Percentiles rank a stretch among this genome's conserved stretches.
phyloP scores from a whole-genome alignment of 2,888 invertebrate genomes.

The Tupiocoris notatus region DNA sequence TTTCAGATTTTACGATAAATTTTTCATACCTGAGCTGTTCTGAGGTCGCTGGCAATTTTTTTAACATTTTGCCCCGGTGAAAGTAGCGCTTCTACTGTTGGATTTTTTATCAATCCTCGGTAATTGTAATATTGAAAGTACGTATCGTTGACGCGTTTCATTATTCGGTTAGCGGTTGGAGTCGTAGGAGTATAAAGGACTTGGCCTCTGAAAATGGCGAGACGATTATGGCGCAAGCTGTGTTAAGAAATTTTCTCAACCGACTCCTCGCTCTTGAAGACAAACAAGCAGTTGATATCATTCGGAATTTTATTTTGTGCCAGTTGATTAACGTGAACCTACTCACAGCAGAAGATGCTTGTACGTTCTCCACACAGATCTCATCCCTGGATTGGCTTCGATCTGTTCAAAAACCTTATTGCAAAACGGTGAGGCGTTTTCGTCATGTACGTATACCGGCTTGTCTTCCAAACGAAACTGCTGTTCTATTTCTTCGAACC shows the following conservation, averaged over 20 bases:
- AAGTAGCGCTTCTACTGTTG: background rate
- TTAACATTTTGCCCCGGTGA: background rate
- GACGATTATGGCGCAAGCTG: too few relatives aligned
- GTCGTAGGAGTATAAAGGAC: constrained; percentile 73
- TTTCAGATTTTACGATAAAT: too few relatives aligned
- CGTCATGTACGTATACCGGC: constrained; percentile 50
- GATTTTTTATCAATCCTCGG: background rate
- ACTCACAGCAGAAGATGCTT: constrained; percentile 56
- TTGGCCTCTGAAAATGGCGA: constrained; percentile 70
- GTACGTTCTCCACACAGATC: constrained; percentile 56
- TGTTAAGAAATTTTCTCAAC: too few relatives aligned
- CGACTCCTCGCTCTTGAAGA: too few relatives aligned
- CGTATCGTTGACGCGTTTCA: constrained; percentile 58
- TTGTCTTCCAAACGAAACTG: constrained; percentile 41
- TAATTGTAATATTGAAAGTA: constrained; percentile 41
- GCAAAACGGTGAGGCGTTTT: constrained; percentile 52
- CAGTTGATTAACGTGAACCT: too few relatives aligned
- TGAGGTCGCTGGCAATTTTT: background rate
- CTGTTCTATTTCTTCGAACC: constrained; percentile 25
- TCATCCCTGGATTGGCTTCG: constrained; percentile 52
- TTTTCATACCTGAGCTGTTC: background rate
- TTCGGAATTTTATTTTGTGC: too few relatives aligned
- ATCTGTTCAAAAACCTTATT: constrained; percentile 54
- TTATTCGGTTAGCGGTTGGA: constrained; percentile 61
- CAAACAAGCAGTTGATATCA: too few relatives aligned